Conservation (phyloP, 2,113 vertebrate genomes). For the Vanacampus margaritifer region DNA sequence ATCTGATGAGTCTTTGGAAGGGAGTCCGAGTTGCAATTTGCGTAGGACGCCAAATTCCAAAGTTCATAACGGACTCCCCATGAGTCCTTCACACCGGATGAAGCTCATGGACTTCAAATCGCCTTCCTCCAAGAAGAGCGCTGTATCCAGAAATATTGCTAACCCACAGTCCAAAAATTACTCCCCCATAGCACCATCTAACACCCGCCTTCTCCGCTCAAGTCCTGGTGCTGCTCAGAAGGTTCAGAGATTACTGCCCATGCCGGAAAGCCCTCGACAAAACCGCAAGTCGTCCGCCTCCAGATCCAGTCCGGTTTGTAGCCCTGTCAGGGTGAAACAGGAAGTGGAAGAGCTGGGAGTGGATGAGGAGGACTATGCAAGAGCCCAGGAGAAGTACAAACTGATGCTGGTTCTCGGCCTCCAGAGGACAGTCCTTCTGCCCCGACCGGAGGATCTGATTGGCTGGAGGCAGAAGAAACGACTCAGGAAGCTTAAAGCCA, state of each 20-base stretch:
- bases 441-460: slow-evolving; percentile 72
- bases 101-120: slow-evolving; percentile 81
- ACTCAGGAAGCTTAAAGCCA: slow-evolving; percentile 75
- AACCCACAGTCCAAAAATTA: slow-evolving; percentile 48
- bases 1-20: slow-evolving; percentile 35
- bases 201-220: slow-evolving; percentile 68
- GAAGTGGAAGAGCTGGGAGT: slow-evolving; percentile 62
- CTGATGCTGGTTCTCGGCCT: slow-evolving; percentile 77
- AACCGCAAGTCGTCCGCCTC: slow-evolving; percentile 44
- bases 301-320: slow-evolving; percentile 31
- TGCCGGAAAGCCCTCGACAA: slow-evolving; percentile 50
- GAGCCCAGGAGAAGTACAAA: slow-evolving; percentile 77
- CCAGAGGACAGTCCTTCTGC: slow-evolving; percentile 73
- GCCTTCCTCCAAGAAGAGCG: slow-evolving; percentile 68
- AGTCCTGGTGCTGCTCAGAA: slow-evolving; percentile 66
- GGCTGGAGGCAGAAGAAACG: slow-evolving; percentile 80
- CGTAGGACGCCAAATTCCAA: slow-evolving; percentile 23
- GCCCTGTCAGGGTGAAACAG: slow-evolving; percentile 66
- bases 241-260: slow-evolving; percentile 59
- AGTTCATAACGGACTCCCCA: slow-evolving; percentile 51
- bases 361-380: slow-evolving; percentile 71
- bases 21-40: slow-evolving; percentile 43
- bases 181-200: slow-evolving; percentile 49
- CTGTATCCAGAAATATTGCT: slow-evolving; percentile 30
- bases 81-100: slow-evolving; percentile 72